Evolutionary conservation across 2,888 invertebrate genomes (phyloP), one percentile per base, ranked within the genome.

Genomic region (Anaspis maculata): DNA sequence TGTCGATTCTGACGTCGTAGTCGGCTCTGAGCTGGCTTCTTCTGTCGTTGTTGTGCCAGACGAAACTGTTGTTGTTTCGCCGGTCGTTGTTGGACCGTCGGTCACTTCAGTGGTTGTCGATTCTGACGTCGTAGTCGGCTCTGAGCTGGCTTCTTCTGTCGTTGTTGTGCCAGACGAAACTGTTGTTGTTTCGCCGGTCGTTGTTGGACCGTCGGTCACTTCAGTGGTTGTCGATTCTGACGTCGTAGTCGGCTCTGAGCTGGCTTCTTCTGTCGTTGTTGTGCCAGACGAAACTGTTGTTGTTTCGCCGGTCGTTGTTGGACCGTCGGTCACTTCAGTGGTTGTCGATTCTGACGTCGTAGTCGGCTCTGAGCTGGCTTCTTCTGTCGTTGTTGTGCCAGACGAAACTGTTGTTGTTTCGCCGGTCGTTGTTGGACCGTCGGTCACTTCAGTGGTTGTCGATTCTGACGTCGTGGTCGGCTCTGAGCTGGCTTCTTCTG

Each of bases 341-440:
- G 40, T 15, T n/a, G 42, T 41, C 2, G 45, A 38, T 22, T 37
- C 38, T 5, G 31, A 30, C 23, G 36, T 41, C 1, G 45, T 34
- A 13, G 39, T 15, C 2, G 37, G 35, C 22, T 16, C 6, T 23
- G 11, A 33, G 30, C 12, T 43, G 35, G 7, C 24, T 36, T 37
- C 22, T 39, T 5, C 6, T 6, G 19, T 19, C 6, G 19, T 19
- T 6, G 19, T 19, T 6, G 19, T 9, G 5, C 9, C 19, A 19
- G 6, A 6, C 19, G 19, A 6, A n/a, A n/a, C n/a, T n/a, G n/a
- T n/a, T n/a, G n/a, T n/a, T n/a, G n/a, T n/a, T n/a, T n/a, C n/a
- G n/a, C n/a, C n/a, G 19, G 19, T 19, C 9, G 19, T 19, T 6
- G 19, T 10, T 22, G 9, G 13, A n/a, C 3, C 13, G 14, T n/a